Percentiles rank a stretch among this genome's conserved stretches.
These are phyloP conservation scores for Heliothis virescens DNA, from an alignment of 1,140 invertebrate species.

Conservation along the genomic window DNA sequence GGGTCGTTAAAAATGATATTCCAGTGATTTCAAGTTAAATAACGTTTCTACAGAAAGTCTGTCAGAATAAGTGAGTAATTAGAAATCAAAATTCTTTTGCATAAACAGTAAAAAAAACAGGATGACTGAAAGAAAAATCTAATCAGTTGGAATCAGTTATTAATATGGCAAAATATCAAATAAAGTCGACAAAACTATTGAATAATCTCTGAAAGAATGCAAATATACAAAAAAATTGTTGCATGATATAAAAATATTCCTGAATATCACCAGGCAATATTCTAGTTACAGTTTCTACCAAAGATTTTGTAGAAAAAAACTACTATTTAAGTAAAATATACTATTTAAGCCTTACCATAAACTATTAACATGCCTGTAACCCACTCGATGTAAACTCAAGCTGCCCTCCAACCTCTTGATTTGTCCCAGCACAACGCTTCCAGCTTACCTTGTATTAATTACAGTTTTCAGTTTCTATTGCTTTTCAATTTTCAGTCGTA, in stretches of 20 bases:
- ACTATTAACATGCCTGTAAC: not conserved
- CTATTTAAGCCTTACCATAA: no score
- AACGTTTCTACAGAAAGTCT: not conserved
- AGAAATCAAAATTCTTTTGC: no score
- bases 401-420: constrained; percentile 12
- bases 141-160: no score
- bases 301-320: no score
- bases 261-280: no score
- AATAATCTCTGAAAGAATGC: not conserved
- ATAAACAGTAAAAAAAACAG: no score
- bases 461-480: not conserved
- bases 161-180: no score
- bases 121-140: no score
- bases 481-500: not conserved
- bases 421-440: constrained; percentile 23
- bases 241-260: no score
- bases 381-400: not conserved
- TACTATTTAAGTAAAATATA: no score
- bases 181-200: not conserved
- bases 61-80: no score
- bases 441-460: not conserved
- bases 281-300: no score
- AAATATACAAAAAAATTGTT: not conserved
- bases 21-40: not conserved
- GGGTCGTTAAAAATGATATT: not conserved